These are phyloP conservation scores for Crocidura indochinensis DNA, from an alignment of 2,797 vertebrate genomes.

Conservation along the genomic window DNA sequence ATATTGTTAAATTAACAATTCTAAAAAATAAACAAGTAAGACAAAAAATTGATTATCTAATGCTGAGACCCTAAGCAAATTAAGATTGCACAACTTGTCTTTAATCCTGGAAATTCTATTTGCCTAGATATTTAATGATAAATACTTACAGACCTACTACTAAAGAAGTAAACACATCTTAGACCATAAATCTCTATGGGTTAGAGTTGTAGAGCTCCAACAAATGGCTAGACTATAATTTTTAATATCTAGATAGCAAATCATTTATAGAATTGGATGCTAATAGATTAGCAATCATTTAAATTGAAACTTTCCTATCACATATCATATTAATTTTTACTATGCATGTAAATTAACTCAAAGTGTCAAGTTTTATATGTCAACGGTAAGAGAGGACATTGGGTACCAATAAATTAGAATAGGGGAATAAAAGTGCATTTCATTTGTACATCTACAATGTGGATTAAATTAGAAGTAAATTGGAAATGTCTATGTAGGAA, in stretches of 20 bases:
- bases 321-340: slow-evolving; percentile 58
- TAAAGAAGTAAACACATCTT: slow-evolving; percentile 22
- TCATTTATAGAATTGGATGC: slow-evolving; percentile 5
- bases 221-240: slow-evolving; percentile 30
- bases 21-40: slow-evolving; percentile 65
- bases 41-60: slow-evolving; percentile 64
- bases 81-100: slow-evolving; percentile 52
- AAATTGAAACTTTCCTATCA: slow-evolving; percentile 47
- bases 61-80: slow-evolving; percentile 50
- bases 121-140: slow-evolving; percentile 1
- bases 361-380: slow-evolving; percentile 64
- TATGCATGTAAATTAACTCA: slow-evolving; percentile 53
- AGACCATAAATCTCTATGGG: neutral
- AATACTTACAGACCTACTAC: neutral
- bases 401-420: slow-evolving; percentile 67
- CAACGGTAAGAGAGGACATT: slow-evolving; percentile 58
- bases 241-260: slow-evolving; percentile 34
- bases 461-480: slow-evolving; percentile 49
- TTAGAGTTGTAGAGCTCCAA: slow-evolving; percentile 52
- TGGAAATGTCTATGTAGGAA: slow-evolving; percentile 41
- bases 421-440: slow-evolving; percentile 38
- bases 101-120: slow-evolving; percentile 46
- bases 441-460: slow-evolving; percentile 2
- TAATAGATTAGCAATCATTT: slow-evolving; percentile 24
- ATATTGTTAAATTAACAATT: slow-evolving; percentile 70